Conservation (phyloP, 2,888 invertebrate species). For the Zelleria hepariella region DNA sequence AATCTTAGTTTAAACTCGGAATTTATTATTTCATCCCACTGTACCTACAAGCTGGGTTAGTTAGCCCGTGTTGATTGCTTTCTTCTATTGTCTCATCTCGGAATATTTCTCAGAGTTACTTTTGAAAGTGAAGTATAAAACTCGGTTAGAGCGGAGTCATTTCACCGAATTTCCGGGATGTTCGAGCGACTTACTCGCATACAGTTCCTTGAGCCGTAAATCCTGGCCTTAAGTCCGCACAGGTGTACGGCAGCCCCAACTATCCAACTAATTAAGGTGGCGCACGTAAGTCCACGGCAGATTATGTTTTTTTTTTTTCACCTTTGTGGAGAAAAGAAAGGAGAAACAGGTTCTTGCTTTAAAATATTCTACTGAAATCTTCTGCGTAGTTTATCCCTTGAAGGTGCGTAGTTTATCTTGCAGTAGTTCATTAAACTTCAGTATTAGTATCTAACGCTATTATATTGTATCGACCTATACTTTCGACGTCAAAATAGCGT, state of each 20-base stretch:
- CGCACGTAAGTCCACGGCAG: constrained; percentile 32
- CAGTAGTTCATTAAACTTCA: too few relatives aligned
- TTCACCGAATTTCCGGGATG: constrained; percentile 7
- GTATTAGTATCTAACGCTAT: too few relatives aligned
- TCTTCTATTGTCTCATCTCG: not conserved
- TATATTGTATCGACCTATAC: too few relatives aligned
- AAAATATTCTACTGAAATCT: too few relatives aligned
- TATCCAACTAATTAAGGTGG: constrained; percentile 53
- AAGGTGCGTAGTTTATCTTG: too few relatives aligned
- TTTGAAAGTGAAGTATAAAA: not conserved
- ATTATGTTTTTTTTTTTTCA: not conserved
- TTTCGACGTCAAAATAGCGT: too few relatives aligned
- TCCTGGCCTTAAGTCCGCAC: constrained; percentile 16
- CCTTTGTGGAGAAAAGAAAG: not conserved
- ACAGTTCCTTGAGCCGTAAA: constrained; percentile 37
- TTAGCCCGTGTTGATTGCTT: not conserved
- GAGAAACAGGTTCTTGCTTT: not conserved
- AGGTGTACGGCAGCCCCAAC: constrained; percentile 6
- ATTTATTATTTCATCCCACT: constrained; percentile 28
- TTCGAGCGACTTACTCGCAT: constrained; percentile 6
- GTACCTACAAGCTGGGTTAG: not conserved
- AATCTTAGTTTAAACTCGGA: constrained; percentile 46
- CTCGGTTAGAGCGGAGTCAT: not conserved
- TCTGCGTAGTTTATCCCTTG: too few relatives aligned
- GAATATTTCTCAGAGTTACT: not conserved